A percentile compares a stretch with the other conserved stretches of the same genome.
These are phyloP conservation scores for Penaeus vannamei DNA, from an alignment of 1,140 invertebrate genomes.

Conservation along the genomic window DNA sequence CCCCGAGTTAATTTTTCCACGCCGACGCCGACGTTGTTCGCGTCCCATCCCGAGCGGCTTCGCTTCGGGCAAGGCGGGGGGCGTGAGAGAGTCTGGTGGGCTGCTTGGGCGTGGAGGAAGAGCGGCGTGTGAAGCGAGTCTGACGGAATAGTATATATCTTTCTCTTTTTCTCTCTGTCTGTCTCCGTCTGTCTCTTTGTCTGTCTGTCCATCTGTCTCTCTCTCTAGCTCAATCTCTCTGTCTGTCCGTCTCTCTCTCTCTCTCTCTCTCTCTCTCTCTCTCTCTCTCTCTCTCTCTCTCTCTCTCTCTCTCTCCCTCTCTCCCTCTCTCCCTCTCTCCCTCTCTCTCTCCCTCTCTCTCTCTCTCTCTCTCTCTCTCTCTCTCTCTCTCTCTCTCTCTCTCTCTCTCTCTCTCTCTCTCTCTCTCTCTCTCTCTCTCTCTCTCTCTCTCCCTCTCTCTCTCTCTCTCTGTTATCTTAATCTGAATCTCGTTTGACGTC, in stretches of 20 bases:
- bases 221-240: too few relatives aligned
- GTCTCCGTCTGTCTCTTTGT: too few relatives aligned
- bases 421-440: background rate
- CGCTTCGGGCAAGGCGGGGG: too few relatives aligned
- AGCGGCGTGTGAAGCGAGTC: too few relatives aligned
- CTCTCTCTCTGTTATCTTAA: background rate
- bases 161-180: background rate
- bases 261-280: background rate
- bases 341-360: background rate
- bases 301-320: too few relatives aligned
- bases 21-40: too few relatives aligned
- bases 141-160: background rate
- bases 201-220: too few relatives aligned
- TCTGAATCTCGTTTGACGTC: too few relatives aligned
- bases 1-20: too few relatives aligned
- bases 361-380: background rate
- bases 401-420: background rate
- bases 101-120: too few relatives aligned
- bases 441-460: background rate
- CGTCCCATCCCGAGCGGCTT: too few relatives aligned
- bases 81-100: too few relatives aligned
- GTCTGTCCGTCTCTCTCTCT: background rate
- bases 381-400: background rate
- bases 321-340: background rate
- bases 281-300: background rate